These are phyloP conservation scores for Lagopus leucura DNA, from an alignment of 2,113 vertebrate species.

Conservation along the genomic window DNA sequence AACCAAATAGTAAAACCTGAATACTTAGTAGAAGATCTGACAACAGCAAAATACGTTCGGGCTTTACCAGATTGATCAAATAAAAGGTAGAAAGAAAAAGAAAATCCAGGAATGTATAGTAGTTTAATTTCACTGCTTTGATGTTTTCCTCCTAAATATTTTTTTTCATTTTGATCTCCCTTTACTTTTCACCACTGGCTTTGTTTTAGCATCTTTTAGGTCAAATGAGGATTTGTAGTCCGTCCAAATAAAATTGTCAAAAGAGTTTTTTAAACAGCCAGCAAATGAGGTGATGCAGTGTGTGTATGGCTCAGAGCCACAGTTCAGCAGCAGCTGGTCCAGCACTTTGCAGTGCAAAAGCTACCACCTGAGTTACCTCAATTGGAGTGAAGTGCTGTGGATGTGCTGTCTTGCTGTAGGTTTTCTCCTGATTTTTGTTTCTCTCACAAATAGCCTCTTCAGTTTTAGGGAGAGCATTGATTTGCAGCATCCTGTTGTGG, in stretches of 20 bases:
- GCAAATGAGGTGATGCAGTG: neutral
- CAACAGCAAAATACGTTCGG: neutral
- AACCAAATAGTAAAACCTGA: neutral
- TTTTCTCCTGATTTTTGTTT: neutral
- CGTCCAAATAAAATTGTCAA: neutral
- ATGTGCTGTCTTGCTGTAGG: neutral
- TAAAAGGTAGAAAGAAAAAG: neutral
- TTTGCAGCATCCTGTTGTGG: neutral
- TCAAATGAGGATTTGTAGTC: neutral
- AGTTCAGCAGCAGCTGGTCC: neutral
- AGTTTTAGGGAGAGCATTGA: neutral
- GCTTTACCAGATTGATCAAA: neutral
- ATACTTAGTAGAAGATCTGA: neutral
- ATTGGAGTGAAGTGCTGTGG: rapidly evolving
- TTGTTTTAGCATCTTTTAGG: neutral
- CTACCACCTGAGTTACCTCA: neutral
- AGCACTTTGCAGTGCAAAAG: neutral
- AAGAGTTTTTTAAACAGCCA: neutral
- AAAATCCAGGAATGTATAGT: neutral
- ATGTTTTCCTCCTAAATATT: neutral
- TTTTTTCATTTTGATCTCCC: neutral
- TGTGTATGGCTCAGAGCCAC: rapidly evolving
- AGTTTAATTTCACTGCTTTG: neutral
- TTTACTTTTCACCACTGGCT: neutral
- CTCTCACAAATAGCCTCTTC: neutral